Evolutionary conservation across 2,888 invertebrate species (phyloP), one percentile per base, ranked within the genome.

Genomic region (Drosophila aldrichi): DNA sequence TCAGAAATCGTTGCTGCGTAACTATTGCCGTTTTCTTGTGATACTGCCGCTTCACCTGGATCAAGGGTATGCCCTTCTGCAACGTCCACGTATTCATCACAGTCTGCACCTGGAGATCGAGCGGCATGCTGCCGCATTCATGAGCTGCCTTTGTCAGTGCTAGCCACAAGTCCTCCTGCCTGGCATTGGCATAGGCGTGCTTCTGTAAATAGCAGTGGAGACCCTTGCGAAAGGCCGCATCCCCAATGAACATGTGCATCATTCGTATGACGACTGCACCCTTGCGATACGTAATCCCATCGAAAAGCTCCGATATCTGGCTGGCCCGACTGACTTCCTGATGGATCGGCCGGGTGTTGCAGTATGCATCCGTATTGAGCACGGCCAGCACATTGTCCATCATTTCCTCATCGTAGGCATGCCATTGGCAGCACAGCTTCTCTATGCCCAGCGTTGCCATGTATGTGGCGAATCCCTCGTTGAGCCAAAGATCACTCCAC

Each of bases 241-340:
- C 95, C 0, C 98, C 98, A n/a, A 98, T 94, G 92, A 97, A 96
- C 89, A 96, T 94, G 81, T 96, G 95, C 96, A 98, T 97, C 98
- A 98, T 99, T 38, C 98, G 94, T 66, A 99, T 95, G 44, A 99
- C 94, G 0, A 95, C 95, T 0, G 97, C 95, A 0, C 97, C 97
- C 92, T 97, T 97, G 70, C 95, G 94, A 93, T 97, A 97, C 0
- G 97, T 96, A 8, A 97, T 97, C 43, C 95, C 94, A 91, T 97
- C 97, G 91, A 97, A 97, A 52, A 97, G 96, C 93, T 97, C 96
- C 1, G 94, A 94, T 61, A 98, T 96, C 89, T 97, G 84, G 77
- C 95, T 95, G 3, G 96, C 96, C 85, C 96, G 94, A 29, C 95
- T 94, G n/a, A 97, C 95, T 0, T 95, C 93, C 1, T 96, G 95